Percentiles rank a stretch among this genome's conserved stretches.
These are phyloP conservation scores for Chiroxiphia lanceolata DNA, from an alignment of 2,797 vertebrate genomes.

Conservation along the genomic window DNA sequence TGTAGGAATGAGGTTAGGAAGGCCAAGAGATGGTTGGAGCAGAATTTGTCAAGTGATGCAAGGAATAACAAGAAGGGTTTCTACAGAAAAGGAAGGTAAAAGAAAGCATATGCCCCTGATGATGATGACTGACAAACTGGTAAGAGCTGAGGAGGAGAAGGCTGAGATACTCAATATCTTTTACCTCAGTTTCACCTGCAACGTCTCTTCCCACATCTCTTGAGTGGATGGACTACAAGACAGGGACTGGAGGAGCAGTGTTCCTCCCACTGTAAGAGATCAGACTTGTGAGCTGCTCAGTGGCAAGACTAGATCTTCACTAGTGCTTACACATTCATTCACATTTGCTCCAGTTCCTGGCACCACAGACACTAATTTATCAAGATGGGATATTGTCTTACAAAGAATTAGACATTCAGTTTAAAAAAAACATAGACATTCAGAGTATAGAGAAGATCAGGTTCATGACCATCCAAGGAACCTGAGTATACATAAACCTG, in stretches of 20 bases:
- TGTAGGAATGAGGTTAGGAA: neutral
- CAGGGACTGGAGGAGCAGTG: neutral
- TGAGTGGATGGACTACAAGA: neutral
- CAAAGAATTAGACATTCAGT: neutral
- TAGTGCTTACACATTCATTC: neutral
- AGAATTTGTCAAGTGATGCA: neutral
- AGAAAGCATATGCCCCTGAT: neutral
- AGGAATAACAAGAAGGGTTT: neutral
- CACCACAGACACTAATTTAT: neutral
- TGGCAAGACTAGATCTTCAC: neutral
- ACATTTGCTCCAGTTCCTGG: neutral
- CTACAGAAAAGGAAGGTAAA: neutral
- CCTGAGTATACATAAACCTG: neutral
- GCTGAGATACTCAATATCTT: neutral
- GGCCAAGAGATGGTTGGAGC: neutral
- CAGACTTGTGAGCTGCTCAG: neutral
- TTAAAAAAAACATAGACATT: rapidly evolving
- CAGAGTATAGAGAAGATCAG: neutral
- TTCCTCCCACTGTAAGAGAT: neutral
- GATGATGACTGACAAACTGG: neutral
- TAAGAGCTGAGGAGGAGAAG: neutral
- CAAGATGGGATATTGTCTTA: neutral
- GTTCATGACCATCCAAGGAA: neutral
- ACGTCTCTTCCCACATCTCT: neutral
- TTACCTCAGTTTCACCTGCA: neutral